These are phyloP conservation scores for Nematostella vectensis DNA, from an alignment of 92 coral and sea anemone genomes.

Conservation along the genomic window DNA sequence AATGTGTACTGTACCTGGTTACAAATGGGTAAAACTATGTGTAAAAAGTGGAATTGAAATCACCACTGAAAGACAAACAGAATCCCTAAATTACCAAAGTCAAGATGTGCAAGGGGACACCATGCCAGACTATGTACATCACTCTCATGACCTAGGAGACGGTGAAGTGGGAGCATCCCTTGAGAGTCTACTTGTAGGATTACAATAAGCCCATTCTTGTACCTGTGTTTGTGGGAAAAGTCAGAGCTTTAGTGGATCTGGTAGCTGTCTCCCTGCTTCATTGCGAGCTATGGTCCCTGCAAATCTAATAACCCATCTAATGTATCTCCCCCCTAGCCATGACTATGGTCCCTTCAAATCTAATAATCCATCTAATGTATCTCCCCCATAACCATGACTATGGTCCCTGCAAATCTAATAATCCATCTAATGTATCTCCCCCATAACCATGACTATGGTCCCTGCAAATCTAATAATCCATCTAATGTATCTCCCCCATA, in stretches of 20 bases:
- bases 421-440: background rate
- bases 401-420: background rate
- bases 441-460: background rate
- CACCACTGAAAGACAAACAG: too few relatives aligned
- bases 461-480: background rate
- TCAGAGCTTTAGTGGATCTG: too few relatives aligned
- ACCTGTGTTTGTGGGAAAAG: constrained; percentile 33
- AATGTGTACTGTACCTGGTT: background rate
- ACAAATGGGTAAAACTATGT: background rate
- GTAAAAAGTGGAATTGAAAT: too few relatives aligned
- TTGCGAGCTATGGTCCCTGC: too few relatives aligned
- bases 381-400: background rate
- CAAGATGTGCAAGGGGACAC: constrained; percentile 75
- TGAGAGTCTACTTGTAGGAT: constrained; percentile 53
- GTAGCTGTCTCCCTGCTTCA: background rate
- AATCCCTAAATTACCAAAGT: constrained; percentile 69
- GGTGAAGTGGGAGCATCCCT: constrained; percentile 28
- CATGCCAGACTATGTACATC: constrained; percentile 85
- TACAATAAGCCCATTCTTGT: constrained; percentile 77
- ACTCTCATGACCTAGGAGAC: constrained; percentile 78
- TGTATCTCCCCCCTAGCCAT: background rate
- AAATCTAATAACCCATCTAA: too few relatives aligned
- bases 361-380: too few relatives aligned
- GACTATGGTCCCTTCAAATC: too few relatives aligned
- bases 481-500: background rate